phyloP scores from a whole-genome alignment of 2,113 vertebrate species.

The Piaya cayana region DNA sequence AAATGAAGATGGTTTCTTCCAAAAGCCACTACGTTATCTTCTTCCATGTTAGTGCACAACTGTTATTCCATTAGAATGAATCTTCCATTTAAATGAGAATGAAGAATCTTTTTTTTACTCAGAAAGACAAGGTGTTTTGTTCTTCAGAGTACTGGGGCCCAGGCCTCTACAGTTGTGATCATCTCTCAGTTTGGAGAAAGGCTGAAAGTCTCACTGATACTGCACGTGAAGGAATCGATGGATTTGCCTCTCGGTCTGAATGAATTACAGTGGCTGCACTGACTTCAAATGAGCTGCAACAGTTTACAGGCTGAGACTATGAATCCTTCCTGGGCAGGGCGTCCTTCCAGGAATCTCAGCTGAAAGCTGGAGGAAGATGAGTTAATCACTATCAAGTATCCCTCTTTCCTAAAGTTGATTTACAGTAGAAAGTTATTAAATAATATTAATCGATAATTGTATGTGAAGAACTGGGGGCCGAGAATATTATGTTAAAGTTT shows the following conservation, averaged over 20 bases:
- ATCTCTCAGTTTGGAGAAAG: not conserved
- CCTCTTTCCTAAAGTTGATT: constrained; percentile 44
- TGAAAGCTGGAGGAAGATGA: not conserved
- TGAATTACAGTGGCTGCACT: not conserved
- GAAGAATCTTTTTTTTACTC: not conserved
- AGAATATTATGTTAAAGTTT: constrained; percentile 24
- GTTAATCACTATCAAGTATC: constrained; percentile 15
- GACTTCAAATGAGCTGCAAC: not conserved
- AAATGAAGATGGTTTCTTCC: not conserved
- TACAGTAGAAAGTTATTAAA: constrained; percentile 30
- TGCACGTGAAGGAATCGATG: not conserved
- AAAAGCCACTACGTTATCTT: not conserved
- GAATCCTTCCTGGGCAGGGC: not conserved
- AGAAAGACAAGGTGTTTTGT: not conserved
- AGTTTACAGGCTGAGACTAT: not conserved
- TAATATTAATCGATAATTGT: constrained; percentile 42
- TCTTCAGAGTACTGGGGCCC: not conserved
- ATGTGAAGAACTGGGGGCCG: constrained; percentile 25
- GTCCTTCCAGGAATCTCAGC: constrained; percentile 11
- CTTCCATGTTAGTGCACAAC: not conserved
- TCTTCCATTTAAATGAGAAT: not conserved
- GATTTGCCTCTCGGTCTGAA: not conserved
- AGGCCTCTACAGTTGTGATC: not conserved
- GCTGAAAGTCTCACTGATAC: not conserved
- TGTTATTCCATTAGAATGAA: not conserved